These are phyloP conservation scores for Aphyosemion australe DNA, from an alignment of 2,113 vertebrate species.

Conservation along the genomic window DNA sequence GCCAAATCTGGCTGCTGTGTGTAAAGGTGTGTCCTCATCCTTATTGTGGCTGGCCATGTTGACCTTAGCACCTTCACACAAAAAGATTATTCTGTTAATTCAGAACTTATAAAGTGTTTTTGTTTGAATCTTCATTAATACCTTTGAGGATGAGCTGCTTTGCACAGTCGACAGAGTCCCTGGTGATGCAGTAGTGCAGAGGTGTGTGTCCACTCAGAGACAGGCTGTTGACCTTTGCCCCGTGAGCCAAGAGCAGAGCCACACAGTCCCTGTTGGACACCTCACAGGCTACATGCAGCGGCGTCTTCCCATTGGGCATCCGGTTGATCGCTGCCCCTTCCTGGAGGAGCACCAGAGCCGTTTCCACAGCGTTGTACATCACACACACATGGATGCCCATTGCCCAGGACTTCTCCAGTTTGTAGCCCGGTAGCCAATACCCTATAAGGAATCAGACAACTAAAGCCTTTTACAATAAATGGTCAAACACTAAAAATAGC, in stretches of 20 bases:
- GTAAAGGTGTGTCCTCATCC: conserved; percentile 89
- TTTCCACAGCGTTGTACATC: conserved; percentile 88
- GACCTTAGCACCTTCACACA: conserved; percentile 84
- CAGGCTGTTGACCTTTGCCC: conserved; percentile 86
- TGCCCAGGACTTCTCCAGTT: conserved; percentile 93
- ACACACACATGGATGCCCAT: conserved; percentile 92
- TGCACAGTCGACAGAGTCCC: conserved; percentile 86
- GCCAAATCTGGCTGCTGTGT: conserved; percentile 85
- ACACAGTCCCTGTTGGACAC: conserved; percentile 84
- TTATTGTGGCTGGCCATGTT: conserved; percentile 84
- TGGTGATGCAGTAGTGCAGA: conserved; percentile 89
- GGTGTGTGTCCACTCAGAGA: conserved; percentile 89
- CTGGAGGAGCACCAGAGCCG: conserved; percentile 84
- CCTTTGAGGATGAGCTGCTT: conserved; percentile 89
- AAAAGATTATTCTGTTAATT: neutral
- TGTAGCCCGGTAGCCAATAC: conserved; percentile 94
- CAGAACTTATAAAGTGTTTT: neutral
- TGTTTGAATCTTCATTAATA: conserved; percentile 34
- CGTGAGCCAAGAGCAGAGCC: conserved; percentile 83
- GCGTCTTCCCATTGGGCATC: conserved; percentile 94
- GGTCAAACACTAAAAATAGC: no score
- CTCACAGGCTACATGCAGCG: conserved; percentile 91
- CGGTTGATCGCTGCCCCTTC: conserved; percentile 88
- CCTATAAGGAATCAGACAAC: conserved; percentile 73
- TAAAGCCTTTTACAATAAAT: neutral